phyloP scores from a whole-genome alignment of 2,888 invertebrate species.

The Acanthococcus lagerstroemiae region DNA sequence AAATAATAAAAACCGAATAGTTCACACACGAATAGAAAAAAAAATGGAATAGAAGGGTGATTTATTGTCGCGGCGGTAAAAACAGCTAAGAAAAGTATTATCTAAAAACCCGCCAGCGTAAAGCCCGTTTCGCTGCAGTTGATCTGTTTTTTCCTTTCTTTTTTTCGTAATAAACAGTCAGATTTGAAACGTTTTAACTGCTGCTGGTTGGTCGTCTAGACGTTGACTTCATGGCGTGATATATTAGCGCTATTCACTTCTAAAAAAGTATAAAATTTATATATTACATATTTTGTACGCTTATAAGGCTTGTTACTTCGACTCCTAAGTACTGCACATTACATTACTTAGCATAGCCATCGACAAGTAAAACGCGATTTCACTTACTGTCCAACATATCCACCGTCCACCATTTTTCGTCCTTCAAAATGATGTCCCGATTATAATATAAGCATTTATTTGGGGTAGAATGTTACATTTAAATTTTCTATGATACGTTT shows the following conservation, averaged over 20 bases:
- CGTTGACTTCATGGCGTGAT: conserved; percentile 21
- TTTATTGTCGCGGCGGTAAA: conserved; percentile 21
- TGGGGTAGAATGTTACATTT: too few species aligned
- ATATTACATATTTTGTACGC: too few species aligned
- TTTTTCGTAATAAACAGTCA: neutral
- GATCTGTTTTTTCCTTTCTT: conserved; percentile 4
- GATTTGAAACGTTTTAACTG: neutral
- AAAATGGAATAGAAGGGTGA: conserved; percentile 19
- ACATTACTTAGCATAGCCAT: too few species aligned
- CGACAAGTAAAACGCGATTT: too few species aligned
- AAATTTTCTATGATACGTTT: too few species aligned
- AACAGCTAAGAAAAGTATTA: conserved; percentile 14
- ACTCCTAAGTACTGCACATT: too few species aligned
- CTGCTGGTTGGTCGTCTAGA: neutral
- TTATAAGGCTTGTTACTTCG: too few species aligned
- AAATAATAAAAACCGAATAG: conserved; percentile 23
- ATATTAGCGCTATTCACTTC: conserved; percentile 21
- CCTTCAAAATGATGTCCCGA: too few species aligned
- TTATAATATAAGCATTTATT: too few species aligned
- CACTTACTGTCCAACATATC: too few species aligned
- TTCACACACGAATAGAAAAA: conserved; percentile 10
- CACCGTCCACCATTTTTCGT: too few species aligned
- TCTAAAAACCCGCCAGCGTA: conserved; percentile 21
- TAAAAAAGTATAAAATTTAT: too few species aligned
- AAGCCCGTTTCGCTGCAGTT: conserved; percentile 21